Percentiles rank a stretch among this genome's conserved stretches.
phyloP scores from a whole-genome alignment of 2,113 vertebrate genomes.

The Turnix velox region DNA sequence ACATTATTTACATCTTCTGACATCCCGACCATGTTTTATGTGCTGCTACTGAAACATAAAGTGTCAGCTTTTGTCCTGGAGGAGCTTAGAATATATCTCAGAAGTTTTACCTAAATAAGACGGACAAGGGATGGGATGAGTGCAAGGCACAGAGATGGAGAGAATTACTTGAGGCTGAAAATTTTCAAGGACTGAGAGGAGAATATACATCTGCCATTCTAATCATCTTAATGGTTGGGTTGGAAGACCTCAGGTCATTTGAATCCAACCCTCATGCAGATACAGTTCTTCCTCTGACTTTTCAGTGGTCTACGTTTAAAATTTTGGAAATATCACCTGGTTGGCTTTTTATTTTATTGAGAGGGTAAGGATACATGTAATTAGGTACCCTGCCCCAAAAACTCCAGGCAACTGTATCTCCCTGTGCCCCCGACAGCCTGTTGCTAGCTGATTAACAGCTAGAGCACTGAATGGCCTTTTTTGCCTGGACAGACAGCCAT shows the following conservation, averaged over 20 bases:
- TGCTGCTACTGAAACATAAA: background rate
- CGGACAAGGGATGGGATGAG: background rate
- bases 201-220: background rate
- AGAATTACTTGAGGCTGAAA: background rate
- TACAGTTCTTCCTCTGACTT: background rate
- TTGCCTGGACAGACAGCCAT: background rate
- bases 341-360: background rate
- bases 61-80: background rate
- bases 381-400: background rate
- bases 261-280: background rate
- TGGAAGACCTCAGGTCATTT: too few species aligned
- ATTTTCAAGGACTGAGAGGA: background rate
- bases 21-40: background rate
- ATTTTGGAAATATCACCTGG: background rate
- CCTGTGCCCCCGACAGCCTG: background rate
- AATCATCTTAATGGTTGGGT: background rate
- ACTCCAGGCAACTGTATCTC: background rate
- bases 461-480: background rate
- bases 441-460: background rate
- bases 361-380: background rate
- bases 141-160: background rate
- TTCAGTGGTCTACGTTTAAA: background rate
- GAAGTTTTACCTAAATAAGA: background rate
- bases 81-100: background rate
- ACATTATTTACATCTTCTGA: background rate